Percentiles rank a stretch among this genome's conserved stretches.
Evolutionary conservation across 2,888 invertebrate species (phyloP).

Genomic region (Sminthurinus aureus): DNA sequence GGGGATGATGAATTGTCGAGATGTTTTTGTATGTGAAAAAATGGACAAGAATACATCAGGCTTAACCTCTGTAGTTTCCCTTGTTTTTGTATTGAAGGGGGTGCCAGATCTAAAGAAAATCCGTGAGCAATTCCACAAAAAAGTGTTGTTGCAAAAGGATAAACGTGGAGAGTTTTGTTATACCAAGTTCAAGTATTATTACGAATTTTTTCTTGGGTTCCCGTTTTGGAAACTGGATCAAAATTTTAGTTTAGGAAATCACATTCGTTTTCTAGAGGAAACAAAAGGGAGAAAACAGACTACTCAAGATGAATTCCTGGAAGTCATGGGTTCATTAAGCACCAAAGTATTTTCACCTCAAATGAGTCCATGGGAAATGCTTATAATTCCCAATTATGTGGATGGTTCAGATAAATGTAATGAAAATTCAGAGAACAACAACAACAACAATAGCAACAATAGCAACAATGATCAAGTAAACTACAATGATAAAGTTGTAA

Average conservation of each 20-base stretch:
- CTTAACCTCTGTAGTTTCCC: constrained; percentile 35
- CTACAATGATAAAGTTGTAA: neutral
- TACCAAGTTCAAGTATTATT: constrained; percentile 48
- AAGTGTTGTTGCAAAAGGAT: constrained; percentile 45
- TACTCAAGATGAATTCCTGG: constrained; percentile 48
- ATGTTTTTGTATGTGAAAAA: constrained; percentile 50
- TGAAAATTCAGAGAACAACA: neutral
- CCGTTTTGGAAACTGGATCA: constrained; percentile 52
- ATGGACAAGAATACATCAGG: constrained; percentile 11
- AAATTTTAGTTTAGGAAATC: constrained; percentile 46
- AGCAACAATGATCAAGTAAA: neutral
- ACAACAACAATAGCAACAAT: neutral
- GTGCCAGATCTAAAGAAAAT: constrained; percentile 18
- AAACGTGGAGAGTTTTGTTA: constrained; percentile 44
- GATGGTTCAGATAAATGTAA: neutral
- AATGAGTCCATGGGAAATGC: constrained; percentile 52
- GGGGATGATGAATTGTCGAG: constrained; percentile 51
- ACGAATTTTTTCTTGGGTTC: constrained; percentile 54
- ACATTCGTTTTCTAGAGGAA: constrained; percentile 45
- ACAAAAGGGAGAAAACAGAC: constrained; percentile 1
- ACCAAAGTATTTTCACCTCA: constrained; percentile 46
- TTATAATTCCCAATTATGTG: constrained; percentile 45
- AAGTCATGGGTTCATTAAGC: constrained; percentile 42
- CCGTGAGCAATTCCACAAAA: constrained; percentile 22
- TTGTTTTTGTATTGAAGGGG: constrained; percentile 27